phyloP scores from a whole-genome alignment of 2,113 vertebrate species.

The Manacus vitellinus region DNA sequence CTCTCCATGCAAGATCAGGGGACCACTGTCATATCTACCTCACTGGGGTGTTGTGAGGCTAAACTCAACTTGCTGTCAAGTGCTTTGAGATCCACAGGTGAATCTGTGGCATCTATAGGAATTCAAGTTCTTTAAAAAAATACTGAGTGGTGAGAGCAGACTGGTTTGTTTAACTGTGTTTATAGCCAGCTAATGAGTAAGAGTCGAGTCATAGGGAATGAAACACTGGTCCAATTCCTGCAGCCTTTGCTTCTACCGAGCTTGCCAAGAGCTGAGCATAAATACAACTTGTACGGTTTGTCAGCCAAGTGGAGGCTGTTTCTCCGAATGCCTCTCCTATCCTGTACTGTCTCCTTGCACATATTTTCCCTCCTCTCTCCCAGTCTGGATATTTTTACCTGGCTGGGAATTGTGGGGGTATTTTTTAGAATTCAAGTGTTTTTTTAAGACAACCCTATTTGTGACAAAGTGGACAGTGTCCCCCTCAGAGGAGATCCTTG shows the following conservation, averaged over 20 bases:
- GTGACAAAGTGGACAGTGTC: not conserved
- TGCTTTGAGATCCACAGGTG: not conserved
- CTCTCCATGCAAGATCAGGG: not conserved
- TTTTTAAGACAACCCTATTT: not conserved
- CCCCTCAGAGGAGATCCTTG: not conserved
- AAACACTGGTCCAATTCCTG: conserved; percentile 18
- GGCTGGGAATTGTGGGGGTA: not conserved
- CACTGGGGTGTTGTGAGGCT: not conserved
- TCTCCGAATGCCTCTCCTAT: not conserved
- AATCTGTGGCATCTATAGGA: not conserved
- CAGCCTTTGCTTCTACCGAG: not conserved
- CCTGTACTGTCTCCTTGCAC: not conserved
- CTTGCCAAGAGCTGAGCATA: conserved; percentile 31
- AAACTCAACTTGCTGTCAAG: not conserved
- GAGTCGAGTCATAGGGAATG: not conserved
- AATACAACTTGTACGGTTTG: not conserved
- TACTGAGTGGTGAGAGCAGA: not conserved
- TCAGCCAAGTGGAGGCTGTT: not conserved
- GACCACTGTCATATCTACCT: conserved; percentile 3
- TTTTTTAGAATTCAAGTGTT: not conserved
- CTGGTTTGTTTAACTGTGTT: conserved; percentile 37
- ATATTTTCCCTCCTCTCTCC: not conserved
- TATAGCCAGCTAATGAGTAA: conserved; percentile 50
- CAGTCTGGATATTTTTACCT: not conserved
- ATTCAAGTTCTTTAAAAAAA: not conserved